Evolutionary conservation across 1,140 invertebrate species (phyloP).

Genomic region (Callitettix versicolor): DNA sequence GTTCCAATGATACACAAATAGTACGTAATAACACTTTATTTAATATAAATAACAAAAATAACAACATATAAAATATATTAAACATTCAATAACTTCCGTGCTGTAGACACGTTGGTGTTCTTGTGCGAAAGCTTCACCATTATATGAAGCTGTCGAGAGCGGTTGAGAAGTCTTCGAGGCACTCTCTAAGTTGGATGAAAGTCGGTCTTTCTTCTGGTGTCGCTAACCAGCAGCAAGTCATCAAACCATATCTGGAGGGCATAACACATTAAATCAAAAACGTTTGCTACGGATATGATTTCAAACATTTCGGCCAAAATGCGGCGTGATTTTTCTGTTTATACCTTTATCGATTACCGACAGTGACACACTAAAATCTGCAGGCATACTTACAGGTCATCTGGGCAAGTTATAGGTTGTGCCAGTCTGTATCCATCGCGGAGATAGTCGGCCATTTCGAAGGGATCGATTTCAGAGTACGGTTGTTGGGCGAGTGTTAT

Average conservation of each 20-base stretch:
- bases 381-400: conserved; percentile 69
- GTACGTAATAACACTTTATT: no score
- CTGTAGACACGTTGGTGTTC: no score
- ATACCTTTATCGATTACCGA: background rate
- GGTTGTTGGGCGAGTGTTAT: conserved; percentile 81
- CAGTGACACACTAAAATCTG: background rate
- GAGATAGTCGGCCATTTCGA: conserved; percentile 79
- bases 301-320: background rate
- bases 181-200: conserved; percentile 69
- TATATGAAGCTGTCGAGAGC: conserved; percentile 40
- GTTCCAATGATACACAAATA: no score
- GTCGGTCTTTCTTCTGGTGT: conserved; percentile 67
- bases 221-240: conserved; percentile 82
- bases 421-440: conserved; percentile 77
- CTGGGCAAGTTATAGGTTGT: conserved; percentile 88
- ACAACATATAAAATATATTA: no score
- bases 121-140: background rate
- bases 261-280: conserved; percentile 4
- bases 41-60: no score
- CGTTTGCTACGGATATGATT: background rate
- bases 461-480: conserved; percentile 80
- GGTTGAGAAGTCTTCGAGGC: conserved; percentile 79
- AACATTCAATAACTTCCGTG: no score
- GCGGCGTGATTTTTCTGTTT: background rate
- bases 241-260: conserved; percentile 64